Conservation (phyloP, 2,113 vertebrate genomes). For the Amphiprion ocellaris region DNA sequence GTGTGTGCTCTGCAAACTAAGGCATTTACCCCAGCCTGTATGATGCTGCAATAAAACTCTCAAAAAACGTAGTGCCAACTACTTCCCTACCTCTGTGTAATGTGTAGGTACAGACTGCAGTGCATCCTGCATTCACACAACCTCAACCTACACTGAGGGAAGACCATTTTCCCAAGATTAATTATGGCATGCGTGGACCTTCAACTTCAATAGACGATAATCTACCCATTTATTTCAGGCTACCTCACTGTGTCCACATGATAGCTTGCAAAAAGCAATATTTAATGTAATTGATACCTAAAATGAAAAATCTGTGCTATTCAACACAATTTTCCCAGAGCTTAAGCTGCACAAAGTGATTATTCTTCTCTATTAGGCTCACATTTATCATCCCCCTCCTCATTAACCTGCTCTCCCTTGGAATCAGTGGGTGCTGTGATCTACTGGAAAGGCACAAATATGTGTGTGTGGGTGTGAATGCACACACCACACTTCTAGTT, state of each 20-base stretch:
- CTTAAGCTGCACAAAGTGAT: conserved; percentile 45
- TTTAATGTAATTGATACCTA: conserved; percentile 22
- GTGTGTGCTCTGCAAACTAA: conserved; percentile 28
- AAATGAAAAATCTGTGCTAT: conserved; percentile 39
- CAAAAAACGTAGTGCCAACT: neutral
- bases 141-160: too few relatives aligned
- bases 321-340: conserved; percentile 7
- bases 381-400: conserved; percentile 53
- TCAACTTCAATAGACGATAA: neutral
- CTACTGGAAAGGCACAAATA: conserved; percentile 1
- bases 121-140: too few relatives aligned
- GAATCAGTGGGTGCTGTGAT: conserved; percentile 4
- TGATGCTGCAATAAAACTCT: conserved; percentile 7
- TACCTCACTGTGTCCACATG: neutral
- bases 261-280: conserved; percentile 8
- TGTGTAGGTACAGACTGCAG: neutral
- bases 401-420: conserved; percentile 44
- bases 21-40: conserved; percentile 18
- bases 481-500: too few relatives aligned
- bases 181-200: too few relatives aligned
- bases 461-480: neutral
- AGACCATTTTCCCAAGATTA: too few relatives aligned
- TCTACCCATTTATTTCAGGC: neutral
- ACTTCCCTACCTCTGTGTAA: too few relatives aligned
- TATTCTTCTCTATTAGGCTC: conserved; percentile 42